Evolutionary conservation across 2,113 vertebrate genomes (phyloP), one percentile per base, ranked within the genome.

Genomic region (Perccottus glenii): DNA sequence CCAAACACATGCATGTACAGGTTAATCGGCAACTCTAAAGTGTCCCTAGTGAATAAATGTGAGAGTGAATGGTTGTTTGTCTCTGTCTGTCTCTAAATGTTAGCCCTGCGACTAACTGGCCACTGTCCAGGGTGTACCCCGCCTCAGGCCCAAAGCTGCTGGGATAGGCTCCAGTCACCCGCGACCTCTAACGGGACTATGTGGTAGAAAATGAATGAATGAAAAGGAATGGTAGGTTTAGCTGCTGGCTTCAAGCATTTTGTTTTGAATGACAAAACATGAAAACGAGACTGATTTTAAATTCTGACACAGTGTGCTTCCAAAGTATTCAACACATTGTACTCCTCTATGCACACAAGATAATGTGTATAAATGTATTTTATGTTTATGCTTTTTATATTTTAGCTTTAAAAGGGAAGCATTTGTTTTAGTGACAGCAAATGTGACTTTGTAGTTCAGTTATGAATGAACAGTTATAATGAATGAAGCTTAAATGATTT

Each of bases 401-500:
- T 86, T 49, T 86, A 83, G 82, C 65, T 50, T 77, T 77, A 12
- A 86, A 91, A 89, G 86, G 87, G 82, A 86, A 85, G 70, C 8
- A 0, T 79, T 70, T 66, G 35, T 82, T 58, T 63, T 56, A 56
- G 12, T 60, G 60, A 58, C 19, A 14, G 32, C 11, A 46, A 73
- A 66, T 69, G 33, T 62, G 64, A 56, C 70, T 75, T 78, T 71
- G 69, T 85, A 83, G 80, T 35, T n/a, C 19, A 27, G 19, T 27
- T 27, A 27, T 27, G 19, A 2, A 27, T 50, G 9, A 50, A 50
- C 48, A 11, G 73, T 50, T 11, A 66, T 75, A 59, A 36, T 67
- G 52, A 76, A 65, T 67, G 46, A 75, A 61, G 73, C 75, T 70
- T 9, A 16, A 62, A 51, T 84, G 71, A 86, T 82, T 86, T 67